Base-by-base conservation (phyloP, 2,888 invertebrate genomes). In the Phortica magna region DNA sequence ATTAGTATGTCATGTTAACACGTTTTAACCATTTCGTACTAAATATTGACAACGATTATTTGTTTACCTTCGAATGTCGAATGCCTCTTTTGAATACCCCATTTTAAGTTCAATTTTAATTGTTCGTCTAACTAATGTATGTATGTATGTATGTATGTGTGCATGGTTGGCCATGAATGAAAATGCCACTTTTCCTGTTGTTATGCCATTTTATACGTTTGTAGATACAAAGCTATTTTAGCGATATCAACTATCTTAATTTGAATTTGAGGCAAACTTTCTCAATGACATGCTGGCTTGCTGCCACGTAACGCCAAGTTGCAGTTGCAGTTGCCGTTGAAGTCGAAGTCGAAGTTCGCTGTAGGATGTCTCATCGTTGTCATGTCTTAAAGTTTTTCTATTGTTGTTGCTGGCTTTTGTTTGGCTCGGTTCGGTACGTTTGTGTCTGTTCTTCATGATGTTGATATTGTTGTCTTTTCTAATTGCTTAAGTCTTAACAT, bases 1-100 rank as follows among this genome's bases (percentile, higher is more conserved):
- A 82, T 82, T 81, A 82, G 80, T 77, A 78, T 82, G 79, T 76
- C 78, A 81, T 81, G 82, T 82, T 82, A 77, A 82, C 82, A 82
- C 81, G 81, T 81, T 81, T 82, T 81, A 77, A 81, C 80, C 81
- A 82, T 82, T 82, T 82, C 31, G 53, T 10, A 12, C 39, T 59
- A 48, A 53, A 39, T 22, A 10, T 14, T 48, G 17, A 48, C 68
- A 22, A 53, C 48, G 14, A 14, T 48, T 48, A 9, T 9, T 9
- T 48, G 48, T 48, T 48, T 48, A 14, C 48, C 48, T 48, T 48
- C 14, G 7, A 48, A 14, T 48, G 31, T 31, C 5, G 2, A 2
- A 31, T 31, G 31, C 31, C 31, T 31, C 31, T 4, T 31, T 31
- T 31, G 31, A 31, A 31, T 31, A 31, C 31, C 3, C 31, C 31